A percentile compares a stretch with the other conserved stretches of the same genome.
phyloP scores from a whole-genome alignment of 2,797 vertebrate species.

The Lepus townsendii region DNA sequence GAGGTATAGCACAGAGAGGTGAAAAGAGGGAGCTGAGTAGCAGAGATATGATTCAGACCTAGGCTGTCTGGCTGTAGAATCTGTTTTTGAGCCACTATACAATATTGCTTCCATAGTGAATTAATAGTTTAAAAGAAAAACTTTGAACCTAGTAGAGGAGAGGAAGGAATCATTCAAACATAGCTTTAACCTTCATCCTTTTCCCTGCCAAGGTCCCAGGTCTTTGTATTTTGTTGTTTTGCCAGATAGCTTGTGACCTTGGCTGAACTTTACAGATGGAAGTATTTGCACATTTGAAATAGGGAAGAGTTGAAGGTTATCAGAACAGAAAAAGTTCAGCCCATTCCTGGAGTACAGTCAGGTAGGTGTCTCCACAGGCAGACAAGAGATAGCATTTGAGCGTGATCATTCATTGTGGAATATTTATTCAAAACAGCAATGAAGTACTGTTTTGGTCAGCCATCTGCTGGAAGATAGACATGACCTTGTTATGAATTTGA shows the following conservation, averaged over 20 bases:
- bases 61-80: not conserved
- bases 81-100: not conserved
- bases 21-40: not conserved
- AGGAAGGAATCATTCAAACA: slow-evolving; percentile 68
- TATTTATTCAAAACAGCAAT: slow-evolving; percentile 68
- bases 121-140: slow-evolving; percentile 35
- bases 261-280: slow-evolving; percentile 72
- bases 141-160: slow-evolving; percentile 71
- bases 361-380: slow-evolving; percentile 9
- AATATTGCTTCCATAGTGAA: slow-evolving; percentile 52
- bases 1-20: not conserved
- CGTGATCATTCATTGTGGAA: slow-evolving; percentile 69
- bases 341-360: not conserved
- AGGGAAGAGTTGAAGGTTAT: slow-evolving; percentile 78
- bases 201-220: slow-evolving; percentile 70
- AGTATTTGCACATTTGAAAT: slow-evolving; percentile 71
- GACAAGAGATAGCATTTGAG: slow-evolving; percentile 36
- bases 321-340: slow-evolving; percentile 46
- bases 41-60: not conserved
- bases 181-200: slow-evolving; percentile 72
- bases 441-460: slow-evolving; percentile 64
- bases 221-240: slow-evolving; percentile 75
- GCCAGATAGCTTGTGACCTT: slow-evolving; percentile 78
- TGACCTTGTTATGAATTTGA: slow-evolving; percentile 70
- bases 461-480: slow-evolving; percentile 69